Percentiles rank a stretch among this genome's conserved stretches.
Evolutionary conservation across 2,113 vertebrate species (phyloP).

Genomic region (Grallaria varia): DNA sequence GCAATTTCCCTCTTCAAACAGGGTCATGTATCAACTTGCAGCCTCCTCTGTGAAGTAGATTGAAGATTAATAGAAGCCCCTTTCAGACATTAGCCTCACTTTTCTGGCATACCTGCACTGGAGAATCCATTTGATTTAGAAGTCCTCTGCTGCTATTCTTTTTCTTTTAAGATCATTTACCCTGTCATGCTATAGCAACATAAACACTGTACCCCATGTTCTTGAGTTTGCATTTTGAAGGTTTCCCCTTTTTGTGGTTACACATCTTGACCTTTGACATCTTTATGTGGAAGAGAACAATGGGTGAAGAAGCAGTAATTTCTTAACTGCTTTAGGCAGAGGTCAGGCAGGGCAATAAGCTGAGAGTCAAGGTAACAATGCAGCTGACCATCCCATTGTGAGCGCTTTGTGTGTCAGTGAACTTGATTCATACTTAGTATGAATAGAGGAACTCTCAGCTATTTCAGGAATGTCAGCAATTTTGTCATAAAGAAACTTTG

Average conservation of each 20-base stretch:
- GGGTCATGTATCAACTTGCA: neutral
- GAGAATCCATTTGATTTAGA: neutral
- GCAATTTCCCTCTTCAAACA: neutral
- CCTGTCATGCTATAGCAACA: neutral
- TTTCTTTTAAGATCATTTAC: neutral
- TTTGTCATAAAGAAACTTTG: conserved; percentile 67
- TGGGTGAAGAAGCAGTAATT: conserved; percentile 30
- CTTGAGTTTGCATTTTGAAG: neutral
- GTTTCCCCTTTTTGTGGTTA: neutral
- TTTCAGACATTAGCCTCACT: neutral
- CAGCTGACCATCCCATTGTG: conserved; percentile 3
- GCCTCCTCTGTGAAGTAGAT: neutral
- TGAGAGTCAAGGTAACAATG: conserved; percentile 73
- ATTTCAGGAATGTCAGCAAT: conserved; percentile 79
- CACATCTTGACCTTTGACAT: conserved; percentile 43
- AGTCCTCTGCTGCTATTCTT: neutral
- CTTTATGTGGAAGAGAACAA: conserved; percentile 18
- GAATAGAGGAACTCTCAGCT: conserved; percentile 66
- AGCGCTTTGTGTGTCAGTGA: conserved; percentile 64
- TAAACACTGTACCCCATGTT: neutral
- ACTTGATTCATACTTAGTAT: conserved; percentile 73
- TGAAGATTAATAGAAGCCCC: neutral
- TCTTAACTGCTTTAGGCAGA: conserved; percentile 47
- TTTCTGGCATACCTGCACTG: neutral
- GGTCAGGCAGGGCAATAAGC: conserved; percentile 56